These are phyloP conservation scores for Ptilodon capucinus DNA, from an alignment of 2,888 invertebrate species.

Conservation along the genomic window DNA sequence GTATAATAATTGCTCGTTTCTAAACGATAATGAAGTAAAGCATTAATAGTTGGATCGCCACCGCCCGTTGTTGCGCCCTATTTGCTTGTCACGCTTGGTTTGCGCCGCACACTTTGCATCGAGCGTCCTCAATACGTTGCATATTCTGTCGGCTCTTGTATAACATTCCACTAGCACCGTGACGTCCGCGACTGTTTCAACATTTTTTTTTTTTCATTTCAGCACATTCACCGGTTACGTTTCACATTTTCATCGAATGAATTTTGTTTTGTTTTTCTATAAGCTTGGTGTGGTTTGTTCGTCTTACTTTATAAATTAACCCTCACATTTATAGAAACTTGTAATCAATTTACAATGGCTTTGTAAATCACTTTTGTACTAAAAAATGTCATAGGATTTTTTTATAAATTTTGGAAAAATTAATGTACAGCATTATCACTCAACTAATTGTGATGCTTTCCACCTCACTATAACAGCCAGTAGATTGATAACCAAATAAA, in stretches of 20 bases:
- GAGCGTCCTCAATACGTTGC: conserved; percentile 40
- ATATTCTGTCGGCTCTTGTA: conserved; percentile 37
- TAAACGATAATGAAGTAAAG: conserved; percentile 34
- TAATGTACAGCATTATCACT: not conserved
- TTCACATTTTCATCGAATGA: conserved; percentile 25
- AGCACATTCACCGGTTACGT: conserved; percentile 36
- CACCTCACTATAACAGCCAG: conserved; percentile 11
- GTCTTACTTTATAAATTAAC: not conserved
- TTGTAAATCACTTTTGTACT: too few species aligned
- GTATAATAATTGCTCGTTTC: conserved; percentile 15
- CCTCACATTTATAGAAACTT: not conserved
- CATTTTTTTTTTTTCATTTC: conserved; percentile 37
- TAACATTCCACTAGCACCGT: conserved; percentile 44
- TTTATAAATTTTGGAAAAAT: too few species aligned
- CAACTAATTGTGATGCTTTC: conserved; percentile 15
- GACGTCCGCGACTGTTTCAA: conserved; percentile 27
- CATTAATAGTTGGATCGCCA: conserved; percentile 54
- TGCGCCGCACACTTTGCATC: conserved; percentile 41
- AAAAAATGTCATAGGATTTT: too few species aligned
- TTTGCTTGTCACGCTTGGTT: conserved; percentile 68
- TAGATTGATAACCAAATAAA: not conserved
- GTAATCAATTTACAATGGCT: too few species aligned
- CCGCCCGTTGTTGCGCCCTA: conserved; percentile 60
- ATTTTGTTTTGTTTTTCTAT: conserved; percentile 25
- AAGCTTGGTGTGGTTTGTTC: conserved; percentile 50